Conservation (phyloP, 2,888 invertebrate species). For the Standfussiana lucernea region DNA sequence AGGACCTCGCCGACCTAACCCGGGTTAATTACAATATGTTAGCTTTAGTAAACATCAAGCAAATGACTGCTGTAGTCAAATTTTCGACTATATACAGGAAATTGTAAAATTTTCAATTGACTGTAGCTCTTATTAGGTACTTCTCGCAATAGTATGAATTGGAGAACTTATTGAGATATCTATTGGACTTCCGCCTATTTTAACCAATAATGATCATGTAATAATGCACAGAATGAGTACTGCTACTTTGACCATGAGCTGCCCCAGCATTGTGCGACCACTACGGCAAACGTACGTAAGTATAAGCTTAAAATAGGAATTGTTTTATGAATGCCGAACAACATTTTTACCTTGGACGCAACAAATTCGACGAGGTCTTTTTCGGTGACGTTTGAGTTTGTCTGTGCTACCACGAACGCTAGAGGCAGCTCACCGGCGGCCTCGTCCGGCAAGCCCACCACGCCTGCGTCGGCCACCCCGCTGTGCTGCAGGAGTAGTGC, state of each 20-base stretch:
- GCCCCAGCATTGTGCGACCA: neutral
- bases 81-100: too few relatives aligned
- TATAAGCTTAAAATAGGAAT: neutral
- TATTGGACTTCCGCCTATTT: neutral
- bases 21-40: too few relatives aligned
- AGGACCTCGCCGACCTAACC: too few relatives aligned
- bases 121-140: too few relatives aligned
- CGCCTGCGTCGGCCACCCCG: constrained; percentile 94
- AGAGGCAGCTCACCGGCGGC: constrained; percentile 93
- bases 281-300: neutral
- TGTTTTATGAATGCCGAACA: neutral
- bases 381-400: constrained; percentile 86
- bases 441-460: constrained; percentile 94
- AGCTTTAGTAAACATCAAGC: too few relatives aligned
- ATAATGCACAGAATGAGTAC: neutral
- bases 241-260: neutral
- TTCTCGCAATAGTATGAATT: too few relatives aligned
- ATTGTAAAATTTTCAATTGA: too few relatives aligned
- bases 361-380: constrained; percentile 91
- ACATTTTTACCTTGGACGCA: constrained; percentile 79
- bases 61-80: too few relatives aligned
- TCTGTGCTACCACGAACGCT: constrained; percentile 93
- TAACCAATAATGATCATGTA: neutral
- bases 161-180: neutral
- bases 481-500: constrained; percentile 93